Conservation (phyloP, 2,113 vertebrate species). For the Gadus macrocephalus region DNA sequence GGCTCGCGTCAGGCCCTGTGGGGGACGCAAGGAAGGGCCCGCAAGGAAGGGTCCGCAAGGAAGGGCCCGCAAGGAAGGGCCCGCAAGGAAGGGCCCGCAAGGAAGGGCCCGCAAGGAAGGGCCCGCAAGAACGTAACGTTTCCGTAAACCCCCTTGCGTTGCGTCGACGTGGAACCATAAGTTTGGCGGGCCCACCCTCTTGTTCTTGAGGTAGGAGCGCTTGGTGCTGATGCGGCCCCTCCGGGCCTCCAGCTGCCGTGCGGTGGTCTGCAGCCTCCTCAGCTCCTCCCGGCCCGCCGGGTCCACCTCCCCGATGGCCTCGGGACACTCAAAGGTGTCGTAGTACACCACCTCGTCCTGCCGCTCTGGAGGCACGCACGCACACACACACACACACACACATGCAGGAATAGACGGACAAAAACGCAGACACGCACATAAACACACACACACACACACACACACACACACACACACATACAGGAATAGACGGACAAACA, state of each 20-base stretch:
- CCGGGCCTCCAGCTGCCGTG: slow-evolving; percentile 89
- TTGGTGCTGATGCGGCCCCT: slow-evolving; percentile 94
- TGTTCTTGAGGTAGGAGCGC: slow-evolving; percentile 97
- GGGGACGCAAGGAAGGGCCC: too few relatives aligned
- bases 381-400: slow-evolving; percentile 7
- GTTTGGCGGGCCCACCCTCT: slow-evolving; percentile 76
- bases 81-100: too few relatives aligned
- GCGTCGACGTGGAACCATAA: too few relatives aligned
- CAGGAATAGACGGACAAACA: not conserved
- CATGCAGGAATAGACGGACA: not conserved
- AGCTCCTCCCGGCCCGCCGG: slow-evolving; percentile 79
- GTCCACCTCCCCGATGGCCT: slow-evolving; percentile 87
- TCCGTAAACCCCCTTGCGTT: too few relatives aligned
- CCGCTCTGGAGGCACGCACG: slow-evolving; percentile 55
- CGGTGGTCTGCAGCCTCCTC: slow-evolving; percentile 84
- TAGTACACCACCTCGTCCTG: slow-evolving; percentile 95
- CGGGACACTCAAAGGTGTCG: slow-evolving; percentile 92
- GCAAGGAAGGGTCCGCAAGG: too few relatives aligned
- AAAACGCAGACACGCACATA: not conserved
- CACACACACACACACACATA: not conserved
- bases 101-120: too few relatives aligned
- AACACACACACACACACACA: not conserved
- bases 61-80: too few relatives aligned
- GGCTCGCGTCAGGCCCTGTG: too few relatives aligned
- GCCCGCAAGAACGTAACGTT: too few relatives aligned